Conservation (phyloP, 2,797 vertebrate genomes). For the Botia kubotai region DNA sequence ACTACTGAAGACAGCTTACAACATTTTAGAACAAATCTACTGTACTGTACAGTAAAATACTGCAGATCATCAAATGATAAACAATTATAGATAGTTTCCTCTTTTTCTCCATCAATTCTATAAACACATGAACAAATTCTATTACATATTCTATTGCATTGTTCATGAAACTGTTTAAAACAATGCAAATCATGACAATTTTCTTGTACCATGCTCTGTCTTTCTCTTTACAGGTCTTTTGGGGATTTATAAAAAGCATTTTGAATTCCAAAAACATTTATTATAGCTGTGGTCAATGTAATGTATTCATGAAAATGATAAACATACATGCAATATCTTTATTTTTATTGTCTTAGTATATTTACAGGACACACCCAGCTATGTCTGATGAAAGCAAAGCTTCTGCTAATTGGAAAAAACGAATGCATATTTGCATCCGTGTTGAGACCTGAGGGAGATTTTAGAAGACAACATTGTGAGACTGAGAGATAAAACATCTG, state of each 20-base stretch:
- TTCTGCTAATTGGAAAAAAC: no score
- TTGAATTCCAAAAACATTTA: no score
- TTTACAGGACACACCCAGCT: not conserved
- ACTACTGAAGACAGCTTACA: not conserved
- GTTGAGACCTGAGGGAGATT: no score
- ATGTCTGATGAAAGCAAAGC: not conserved
- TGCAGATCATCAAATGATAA: not conserved
- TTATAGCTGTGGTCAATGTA: no score
- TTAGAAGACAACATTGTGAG: no score
- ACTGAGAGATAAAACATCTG: not conserved
- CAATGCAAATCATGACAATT: no score
- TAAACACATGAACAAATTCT: not conserved
- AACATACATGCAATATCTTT: no score
- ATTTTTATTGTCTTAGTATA: not conserved
- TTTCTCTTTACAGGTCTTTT: no score
- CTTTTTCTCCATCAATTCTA: not conserved
- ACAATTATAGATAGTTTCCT: not conserved
- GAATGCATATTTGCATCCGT: no score
- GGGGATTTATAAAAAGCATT: no score
- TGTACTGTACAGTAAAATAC: not conserved
- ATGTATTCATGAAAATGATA: no score
- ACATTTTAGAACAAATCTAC: not conserved
- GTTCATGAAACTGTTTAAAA: not conserved
- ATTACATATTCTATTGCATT: not conserved
- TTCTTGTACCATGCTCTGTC: no score